Evolutionary conservation across 2,113 vertebrate genomes (phyloP).

Genomic region (Dasyornis broadbenti): DNA sequence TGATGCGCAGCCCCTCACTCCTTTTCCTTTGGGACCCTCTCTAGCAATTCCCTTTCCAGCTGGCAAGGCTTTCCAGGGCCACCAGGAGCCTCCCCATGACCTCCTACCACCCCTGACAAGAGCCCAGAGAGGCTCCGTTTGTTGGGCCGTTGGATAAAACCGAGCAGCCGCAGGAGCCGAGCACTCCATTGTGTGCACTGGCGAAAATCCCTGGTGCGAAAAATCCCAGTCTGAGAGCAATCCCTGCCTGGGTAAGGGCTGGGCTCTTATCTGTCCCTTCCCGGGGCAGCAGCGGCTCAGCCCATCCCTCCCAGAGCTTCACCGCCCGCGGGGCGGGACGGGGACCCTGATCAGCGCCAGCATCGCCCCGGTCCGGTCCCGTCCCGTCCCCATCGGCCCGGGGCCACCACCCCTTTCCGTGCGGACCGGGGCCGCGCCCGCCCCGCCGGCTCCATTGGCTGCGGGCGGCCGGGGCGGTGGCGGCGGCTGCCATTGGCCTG

Average conservation of each 20-base stretch:
- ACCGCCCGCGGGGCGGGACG: neutral
- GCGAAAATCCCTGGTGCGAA: neutral
- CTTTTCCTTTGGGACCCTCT: neutral
- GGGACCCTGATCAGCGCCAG: neutral
- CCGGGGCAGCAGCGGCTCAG: neutral
- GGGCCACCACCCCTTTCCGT: neutral
- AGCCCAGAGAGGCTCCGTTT: neutral
- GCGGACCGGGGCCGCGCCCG: neutral
- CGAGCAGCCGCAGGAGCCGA: neutral
- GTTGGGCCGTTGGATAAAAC: neutral
- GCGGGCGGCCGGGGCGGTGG: neutral
- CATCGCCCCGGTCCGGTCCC: neutral
- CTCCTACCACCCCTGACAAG: neutral
- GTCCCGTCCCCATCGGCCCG: neutral
- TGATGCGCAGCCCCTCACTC: neutral
- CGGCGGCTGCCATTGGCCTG: slow-evolving; percentile 53
- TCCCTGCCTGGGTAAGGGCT: neutral
- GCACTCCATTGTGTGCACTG: neutral
- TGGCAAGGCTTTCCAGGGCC: neutral
- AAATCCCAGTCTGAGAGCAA: neutral
- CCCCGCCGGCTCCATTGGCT: slow-evolving; percentile 23
- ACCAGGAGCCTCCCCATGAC: accelerated
- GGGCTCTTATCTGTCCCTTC: neutral
- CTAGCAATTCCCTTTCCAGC: neutral
- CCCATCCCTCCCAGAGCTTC: neutral